Conservation (phyloP, 1,140 invertebrate species). For the Sinonovacula constricta region DNA sequence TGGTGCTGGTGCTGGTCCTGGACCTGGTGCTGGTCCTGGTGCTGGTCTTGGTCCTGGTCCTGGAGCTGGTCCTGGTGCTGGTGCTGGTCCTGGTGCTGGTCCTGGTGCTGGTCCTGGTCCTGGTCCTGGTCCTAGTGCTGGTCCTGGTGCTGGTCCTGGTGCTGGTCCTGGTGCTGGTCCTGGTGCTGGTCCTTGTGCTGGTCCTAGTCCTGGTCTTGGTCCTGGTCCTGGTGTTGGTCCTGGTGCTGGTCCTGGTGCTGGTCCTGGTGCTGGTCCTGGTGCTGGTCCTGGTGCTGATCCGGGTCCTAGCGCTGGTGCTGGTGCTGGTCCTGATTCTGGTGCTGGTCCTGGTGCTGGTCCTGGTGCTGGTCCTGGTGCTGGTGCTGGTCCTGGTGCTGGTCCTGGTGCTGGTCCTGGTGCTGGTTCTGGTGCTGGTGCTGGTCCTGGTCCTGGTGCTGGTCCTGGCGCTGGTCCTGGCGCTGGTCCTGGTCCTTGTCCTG, state of each 20-base stretch:
- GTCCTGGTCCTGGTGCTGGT: neutral
- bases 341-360: neutral
- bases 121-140: neutral
- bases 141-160: neutral
- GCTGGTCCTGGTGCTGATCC: constrained; percentile 1
- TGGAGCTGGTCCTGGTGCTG: neutral
- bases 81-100: neutral
- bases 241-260: neutral
- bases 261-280: neutral
- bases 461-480: neutral
- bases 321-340: constrained; percentile 13
- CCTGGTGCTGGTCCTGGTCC: neutral
- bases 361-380: neutral
- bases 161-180: neutral
- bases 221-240: neutral
- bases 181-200: neutral
- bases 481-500: neutral
- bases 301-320: neutral
- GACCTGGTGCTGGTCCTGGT: neutral
- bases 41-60: neutral
- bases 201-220: neutral
- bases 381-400: neutral
- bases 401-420: neutral
- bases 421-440: neutral
- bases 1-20: neutral